Conservation (phyloP, 1,140 invertebrate genomes). For the Drosophila mauritiana region DNA sequence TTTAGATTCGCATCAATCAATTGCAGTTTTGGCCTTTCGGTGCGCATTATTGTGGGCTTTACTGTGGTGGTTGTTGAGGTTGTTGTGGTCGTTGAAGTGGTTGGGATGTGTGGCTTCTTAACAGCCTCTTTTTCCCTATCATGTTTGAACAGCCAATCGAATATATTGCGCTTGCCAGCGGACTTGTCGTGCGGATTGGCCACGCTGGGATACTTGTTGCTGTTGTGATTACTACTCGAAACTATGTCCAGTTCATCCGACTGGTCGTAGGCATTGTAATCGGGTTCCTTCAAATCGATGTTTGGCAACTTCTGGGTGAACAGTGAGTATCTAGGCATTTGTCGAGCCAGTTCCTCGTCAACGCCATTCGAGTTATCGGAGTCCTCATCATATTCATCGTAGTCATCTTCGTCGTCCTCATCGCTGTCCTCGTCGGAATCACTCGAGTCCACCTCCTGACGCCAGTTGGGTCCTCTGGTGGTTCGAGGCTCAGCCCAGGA, state of each 20-base stretch:
- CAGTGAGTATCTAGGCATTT: conserved; percentile 72
- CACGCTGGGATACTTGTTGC: conserved; percentile 58
- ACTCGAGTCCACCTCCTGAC: conserved; percentile 48
- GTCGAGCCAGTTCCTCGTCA: conserved; percentile 42
- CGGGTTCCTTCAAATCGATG: conserved; percentile 34
- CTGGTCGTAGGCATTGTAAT: conserved; percentile 49
- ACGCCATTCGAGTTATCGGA: conserved; percentile 21
- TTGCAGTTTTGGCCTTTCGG: conserved; percentile 44
- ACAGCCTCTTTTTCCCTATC: conserved; percentile 31
- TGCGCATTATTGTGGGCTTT: conserved; percentile 7
- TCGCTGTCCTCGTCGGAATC: conserved; percentile 48
- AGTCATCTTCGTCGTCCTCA: conserved; percentile 52
- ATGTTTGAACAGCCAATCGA: conserved; percentile 62
- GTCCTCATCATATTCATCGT: conserved; percentile 22
- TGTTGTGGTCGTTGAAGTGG: neutral
- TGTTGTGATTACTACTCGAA: conserved; percentile 12
- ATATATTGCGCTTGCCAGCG: conserved; percentile 58
- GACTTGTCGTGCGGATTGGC: conserved; percentile 46
- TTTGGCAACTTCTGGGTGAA: conserved; percentile 54
- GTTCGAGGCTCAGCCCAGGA: conserved; percentile 58
- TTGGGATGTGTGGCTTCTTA: conserved; percentile 13
- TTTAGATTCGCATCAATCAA: conserved; percentile 46
- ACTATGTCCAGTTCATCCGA: conserved; percentile 6
- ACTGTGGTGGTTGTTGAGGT: neutral
- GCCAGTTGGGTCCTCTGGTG: conserved; percentile 68